Conservation (phyloP, 2,797 vertebrate species). For the Ctenopoma multispine region DNA sequence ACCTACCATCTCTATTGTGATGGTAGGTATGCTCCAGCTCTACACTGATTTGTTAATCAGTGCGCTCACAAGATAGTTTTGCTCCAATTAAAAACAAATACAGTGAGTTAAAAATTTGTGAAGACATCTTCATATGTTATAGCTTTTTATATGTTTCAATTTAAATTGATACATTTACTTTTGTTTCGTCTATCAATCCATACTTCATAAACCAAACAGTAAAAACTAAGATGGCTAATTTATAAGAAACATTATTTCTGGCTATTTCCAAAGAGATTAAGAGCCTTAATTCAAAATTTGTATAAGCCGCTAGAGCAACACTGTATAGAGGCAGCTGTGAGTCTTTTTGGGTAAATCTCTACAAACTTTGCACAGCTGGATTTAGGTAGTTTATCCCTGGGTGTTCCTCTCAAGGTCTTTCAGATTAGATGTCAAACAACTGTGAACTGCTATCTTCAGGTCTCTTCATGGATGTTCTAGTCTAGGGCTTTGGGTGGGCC, state of each 20-base stretch:
- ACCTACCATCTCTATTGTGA: no score
- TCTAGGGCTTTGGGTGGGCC: no score
- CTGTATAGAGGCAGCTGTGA: not conserved
- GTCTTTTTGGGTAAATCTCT: not conserved
- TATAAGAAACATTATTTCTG: not conserved
- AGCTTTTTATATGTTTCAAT: not conserved
- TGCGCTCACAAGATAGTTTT: not conserved
- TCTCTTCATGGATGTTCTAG: not conserved
- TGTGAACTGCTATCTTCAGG: not conserved
- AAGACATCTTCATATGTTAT: not conserved
- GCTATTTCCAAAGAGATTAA: not conserved
- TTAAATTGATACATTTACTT: not conserved
- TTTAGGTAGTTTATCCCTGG: not conserved
- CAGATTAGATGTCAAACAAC: not conserved
- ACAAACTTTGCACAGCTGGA: not conserved
- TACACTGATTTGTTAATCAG: no score
- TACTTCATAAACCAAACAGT: not conserved
- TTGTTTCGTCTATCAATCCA: not conserved
- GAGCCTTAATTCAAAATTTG: no score
- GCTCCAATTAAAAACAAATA: not conserved
- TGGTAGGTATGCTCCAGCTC: no score
- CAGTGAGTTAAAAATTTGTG: no score
- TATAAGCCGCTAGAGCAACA: not conserved
- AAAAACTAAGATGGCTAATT: no score
- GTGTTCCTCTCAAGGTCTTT: not conserved